Base-by-base conservation (phyloP, 1,140 invertebrate species). In the Nymphalis io region DNA sequence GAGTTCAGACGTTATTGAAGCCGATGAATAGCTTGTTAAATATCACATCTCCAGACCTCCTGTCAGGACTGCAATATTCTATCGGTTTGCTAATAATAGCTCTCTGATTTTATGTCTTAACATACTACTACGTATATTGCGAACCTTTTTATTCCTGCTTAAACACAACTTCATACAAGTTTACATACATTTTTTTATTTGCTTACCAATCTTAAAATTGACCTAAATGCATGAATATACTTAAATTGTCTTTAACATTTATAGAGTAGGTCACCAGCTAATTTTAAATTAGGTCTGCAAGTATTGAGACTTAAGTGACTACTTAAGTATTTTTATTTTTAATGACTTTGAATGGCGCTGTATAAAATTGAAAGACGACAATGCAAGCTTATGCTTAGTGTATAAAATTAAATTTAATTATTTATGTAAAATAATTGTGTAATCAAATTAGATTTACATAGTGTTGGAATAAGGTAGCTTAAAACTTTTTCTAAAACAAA, bases 11-110 rank as follows among this genome's bases (percentile, higher is more conserved):
- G 70, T 70, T 79, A 81, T 82, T 80, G 75, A 81, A 68, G 65
- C 23, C 74, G 72, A 79, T 88, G 88, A 90, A 90, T 90, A 80
- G 86, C 74, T 83, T 84, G 82, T 87, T 87, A 89, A 87, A 79
- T 78, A 73, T 76, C 73, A 66, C 74, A 72, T 78, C 74, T 79
- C 68, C 74, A 73, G 74, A 74, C 67, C 68, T 66, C 72, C 58
- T 74, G 74, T 75, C 76, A 75, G 55, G 62, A 64, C 64, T 73
- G 60, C 75, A 78, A 78, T 78, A 75, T 75, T 73, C 70, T 76
- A 74, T 72, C 53, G 51, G 60, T 57, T 58, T 58, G 63, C 64
- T 67, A 67, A 72, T 72, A 72, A 72, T 72, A 65, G 59, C 58
- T 48, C 62, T 72, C 69, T 61, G 62, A 51, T 57, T 60, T 65